These are phyloP conservation scores for Lepilemur septentrionalis DNA, from an alignment of 2,797 vertebrate species.

Conservation along the genomic window DNA sequence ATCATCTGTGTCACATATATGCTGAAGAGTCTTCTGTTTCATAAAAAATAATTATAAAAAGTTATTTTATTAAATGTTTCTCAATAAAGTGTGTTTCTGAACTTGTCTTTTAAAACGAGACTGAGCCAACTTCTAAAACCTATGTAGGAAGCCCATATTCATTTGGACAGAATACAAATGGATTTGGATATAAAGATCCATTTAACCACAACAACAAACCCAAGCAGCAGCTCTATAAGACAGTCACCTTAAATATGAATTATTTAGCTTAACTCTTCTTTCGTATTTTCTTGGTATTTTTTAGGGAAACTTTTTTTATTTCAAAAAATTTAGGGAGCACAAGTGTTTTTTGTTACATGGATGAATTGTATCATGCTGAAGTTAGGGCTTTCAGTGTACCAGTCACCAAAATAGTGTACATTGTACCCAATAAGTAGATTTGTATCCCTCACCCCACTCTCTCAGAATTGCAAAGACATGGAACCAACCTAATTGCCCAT, in stretches of 20 bases:
- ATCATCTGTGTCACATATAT: not conserved
- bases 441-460: not conserved
- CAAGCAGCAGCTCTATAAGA: slow-evolving; percentile 6
- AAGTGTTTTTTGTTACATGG: not conserved
- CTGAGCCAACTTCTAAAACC: slow-evolving; percentile 2
- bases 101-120: slow-evolving; percentile 40
- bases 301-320: not conserved
- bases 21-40: not conserved
- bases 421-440: not conserved
- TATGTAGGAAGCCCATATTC: not conserved
- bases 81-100: not conserved
- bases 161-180: slow-evolving; percentile 45
- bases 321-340: not conserved
- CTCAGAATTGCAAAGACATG: not conserved
- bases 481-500: not conserved
- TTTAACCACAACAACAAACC: not conserved
- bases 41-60: slow-evolving; percentile 2
- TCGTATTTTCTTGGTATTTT: not conserved
- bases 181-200: slow-evolving; percentile 24
- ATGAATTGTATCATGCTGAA: not conserved
- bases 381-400: not conserved
- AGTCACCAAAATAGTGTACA: not conserved
- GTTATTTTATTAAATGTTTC: slow-evolving; percentile 1
- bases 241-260: slow-evolving; percentile 39
- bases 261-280: slow-evolving; percentile 49